Evolutionary conservation across 1,140 invertebrate genomes (phyloP).

Genomic region (Condylostylus longicornis): DNA sequence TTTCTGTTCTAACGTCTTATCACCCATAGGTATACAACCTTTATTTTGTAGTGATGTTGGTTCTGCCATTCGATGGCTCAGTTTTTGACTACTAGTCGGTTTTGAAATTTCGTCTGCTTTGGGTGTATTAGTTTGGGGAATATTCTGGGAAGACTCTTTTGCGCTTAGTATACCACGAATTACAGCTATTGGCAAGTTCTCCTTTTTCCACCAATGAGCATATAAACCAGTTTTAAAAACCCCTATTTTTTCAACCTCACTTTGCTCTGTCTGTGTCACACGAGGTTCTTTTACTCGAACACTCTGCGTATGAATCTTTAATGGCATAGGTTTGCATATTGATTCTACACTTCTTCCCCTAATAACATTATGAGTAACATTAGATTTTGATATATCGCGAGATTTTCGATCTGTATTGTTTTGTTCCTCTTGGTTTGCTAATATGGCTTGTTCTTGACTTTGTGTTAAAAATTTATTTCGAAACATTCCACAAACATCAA

Average conservation of each 20-base stretch:
- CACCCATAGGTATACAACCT: background rate
- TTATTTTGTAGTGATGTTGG: background rate
- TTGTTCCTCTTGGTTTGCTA: too few relatives aligned
- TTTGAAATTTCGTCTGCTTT: background rate
- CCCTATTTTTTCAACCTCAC: conserved; percentile 15
- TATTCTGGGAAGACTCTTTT: too few relatives aligned
- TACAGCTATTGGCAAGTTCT: conserved; percentile 52
- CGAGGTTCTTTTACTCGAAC: too few relatives aligned
- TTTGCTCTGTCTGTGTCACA: too few relatives aligned
- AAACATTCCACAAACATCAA: conserved; percentile 28
- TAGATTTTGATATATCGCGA: too few relatives aligned
- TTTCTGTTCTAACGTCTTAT: background rate
- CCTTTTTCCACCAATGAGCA: conserved; percentile 85
- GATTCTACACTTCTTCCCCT: too few relatives aligned
- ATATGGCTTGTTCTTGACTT: too few relatives aligned
- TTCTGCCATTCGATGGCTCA: background rate
- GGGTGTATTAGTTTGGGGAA: background rate
- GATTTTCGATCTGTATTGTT: too few relatives aligned
- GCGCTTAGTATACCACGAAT: conserved; percentile 40
- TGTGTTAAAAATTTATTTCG: conserved; percentile 27
- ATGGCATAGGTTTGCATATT: too few relatives aligned
- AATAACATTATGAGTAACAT: too few relatives aligned
- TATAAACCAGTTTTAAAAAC: conserved; percentile 69
- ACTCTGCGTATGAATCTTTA: too few relatives aligned
- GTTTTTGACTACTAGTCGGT: background rate